These are phyloP conservation scores for Entomyzon cyanotis DNA, from an alignment of 2,113 vertebrate genomes.

Conservation along the genomic window DNA sequence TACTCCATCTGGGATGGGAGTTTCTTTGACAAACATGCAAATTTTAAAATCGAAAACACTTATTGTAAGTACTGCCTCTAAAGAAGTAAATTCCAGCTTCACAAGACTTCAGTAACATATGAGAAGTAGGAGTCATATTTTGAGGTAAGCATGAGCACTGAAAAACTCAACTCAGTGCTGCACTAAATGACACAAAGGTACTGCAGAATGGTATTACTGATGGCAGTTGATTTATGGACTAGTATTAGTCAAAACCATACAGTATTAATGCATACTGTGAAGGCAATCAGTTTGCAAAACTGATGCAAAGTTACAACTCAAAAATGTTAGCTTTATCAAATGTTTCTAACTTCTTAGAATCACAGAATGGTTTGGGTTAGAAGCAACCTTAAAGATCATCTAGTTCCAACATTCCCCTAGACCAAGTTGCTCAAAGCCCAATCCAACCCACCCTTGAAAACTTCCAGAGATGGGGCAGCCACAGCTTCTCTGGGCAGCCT, in stretches of 20 bases:
- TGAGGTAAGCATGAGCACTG: neutral
- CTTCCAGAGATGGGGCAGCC: neutral
- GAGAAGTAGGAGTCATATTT: neutral
- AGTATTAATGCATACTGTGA: neutral
- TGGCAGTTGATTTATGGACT: neutral
- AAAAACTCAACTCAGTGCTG: neutral
- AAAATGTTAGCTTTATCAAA: neutral
- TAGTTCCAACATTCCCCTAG: neutral
- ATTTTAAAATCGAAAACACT: neutral
- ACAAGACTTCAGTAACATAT: neutral
- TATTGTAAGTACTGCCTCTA: neutral
- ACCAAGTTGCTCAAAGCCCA: neutral
- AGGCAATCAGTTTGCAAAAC: neutral
- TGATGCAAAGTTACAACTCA: neutral
- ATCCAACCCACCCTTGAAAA: neutral
- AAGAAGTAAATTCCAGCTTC: neutral
- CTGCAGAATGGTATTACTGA: neutral
- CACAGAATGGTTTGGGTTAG: neutral
- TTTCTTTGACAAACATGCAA: neutral
- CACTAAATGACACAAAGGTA: neutral
- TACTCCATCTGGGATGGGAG: neutral
- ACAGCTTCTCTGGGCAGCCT: neutral
- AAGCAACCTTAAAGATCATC: neutral
- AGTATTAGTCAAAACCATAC: neutral
- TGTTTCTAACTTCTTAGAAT: neutral